Evolutionary conservation across 2,888 invertebrate species (phyloP), one percentile per base, ranked within the genome.

Genomic region (Apodemia hepburni): DNA sequence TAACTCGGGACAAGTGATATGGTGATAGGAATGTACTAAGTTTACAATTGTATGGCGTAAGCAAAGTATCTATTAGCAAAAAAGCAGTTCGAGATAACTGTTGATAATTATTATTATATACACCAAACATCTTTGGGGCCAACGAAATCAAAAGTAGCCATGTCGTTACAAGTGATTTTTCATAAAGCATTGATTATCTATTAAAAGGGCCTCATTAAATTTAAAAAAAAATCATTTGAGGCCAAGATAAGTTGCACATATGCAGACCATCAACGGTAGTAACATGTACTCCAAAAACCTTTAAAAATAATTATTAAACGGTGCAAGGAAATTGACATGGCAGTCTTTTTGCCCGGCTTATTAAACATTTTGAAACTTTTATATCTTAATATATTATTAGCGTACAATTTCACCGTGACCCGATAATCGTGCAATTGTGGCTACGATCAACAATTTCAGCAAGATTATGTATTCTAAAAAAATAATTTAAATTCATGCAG

Each of bases 331-430:
- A 57, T 57, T 57, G 57, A 57, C 57, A 57, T 57, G 57, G 57
- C 57, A 57, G 57, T 57, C 29, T 12, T 57, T 57, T 57, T 57
- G 57, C 57, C 8, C 57, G 27, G 29, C 57, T 57, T 57, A 57
- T 57, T 57, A 57, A 57, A 57, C 54, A 57, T 57, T 57, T 57
- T 57, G 54, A 57, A 57, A 57, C 54, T 57, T 57, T 57, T 57
- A 57, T 57, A 57, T 57, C 54, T 57, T 57, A 57, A 57, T 57
- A 57, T 57, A 57, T 57, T 57, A 57, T 60, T 60, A 45, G 47
- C 61, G 61, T 61, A 64, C 65, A 68, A 61, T 67, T 66, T 67
- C 65, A 54, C 63, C 49, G 59, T 62, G 67, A 65, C 65, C 61
- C 61, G 64, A 68, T 68, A 68, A 68, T 68, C 65, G 67, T 64